Conservation (phyloP, 2,797 vertebrate genomes). For the Sylvilagus floridanus region DNA sequence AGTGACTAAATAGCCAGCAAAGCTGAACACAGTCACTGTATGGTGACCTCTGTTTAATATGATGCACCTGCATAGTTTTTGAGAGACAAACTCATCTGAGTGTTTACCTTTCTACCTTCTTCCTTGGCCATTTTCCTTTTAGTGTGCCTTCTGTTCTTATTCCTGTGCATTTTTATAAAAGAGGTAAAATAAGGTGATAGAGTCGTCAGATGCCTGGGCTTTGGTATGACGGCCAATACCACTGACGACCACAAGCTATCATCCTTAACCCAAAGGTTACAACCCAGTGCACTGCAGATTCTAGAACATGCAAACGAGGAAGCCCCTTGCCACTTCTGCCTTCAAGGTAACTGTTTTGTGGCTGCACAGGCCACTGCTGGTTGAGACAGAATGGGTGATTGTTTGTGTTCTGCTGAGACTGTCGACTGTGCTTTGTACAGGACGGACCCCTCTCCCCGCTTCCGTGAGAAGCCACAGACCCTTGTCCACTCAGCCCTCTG, state of each 20-base stretch:
- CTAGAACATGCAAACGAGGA: background rate
- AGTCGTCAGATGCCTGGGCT: background rate
- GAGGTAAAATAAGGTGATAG: background rate
- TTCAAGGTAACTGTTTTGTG: background rate
- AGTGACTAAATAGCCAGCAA: accelerated
- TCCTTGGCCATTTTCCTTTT: background rate
- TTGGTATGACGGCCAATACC: background rate
- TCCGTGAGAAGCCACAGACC: background rate
- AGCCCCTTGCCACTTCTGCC: background rate
- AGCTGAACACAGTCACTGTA: accelerated
- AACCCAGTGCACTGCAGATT: background rate
- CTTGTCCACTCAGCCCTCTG: background rate
- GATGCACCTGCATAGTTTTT: too few relatives aligned
- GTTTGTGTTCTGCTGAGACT: slow-evolving; percentile 62
- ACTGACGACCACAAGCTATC: background rate
- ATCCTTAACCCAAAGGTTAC: slow-evolving; percentile 16
- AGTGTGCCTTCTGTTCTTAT: background rate
- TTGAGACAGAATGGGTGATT: slow-evolving; percentile 50
- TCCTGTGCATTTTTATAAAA: slow-evolving; percentile 16
- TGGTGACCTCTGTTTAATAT: background rate
- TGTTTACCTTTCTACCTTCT: accelerated
- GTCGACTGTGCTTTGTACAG: slow-evolving; percentile 44
- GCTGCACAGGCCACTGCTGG: background rate
- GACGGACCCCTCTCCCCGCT: background rate
- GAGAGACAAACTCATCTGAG: background rate